phyloP scores from a whole-genome alignment of 2,888 invertebrate genomes.

The Dynastes tityus region DNA sequence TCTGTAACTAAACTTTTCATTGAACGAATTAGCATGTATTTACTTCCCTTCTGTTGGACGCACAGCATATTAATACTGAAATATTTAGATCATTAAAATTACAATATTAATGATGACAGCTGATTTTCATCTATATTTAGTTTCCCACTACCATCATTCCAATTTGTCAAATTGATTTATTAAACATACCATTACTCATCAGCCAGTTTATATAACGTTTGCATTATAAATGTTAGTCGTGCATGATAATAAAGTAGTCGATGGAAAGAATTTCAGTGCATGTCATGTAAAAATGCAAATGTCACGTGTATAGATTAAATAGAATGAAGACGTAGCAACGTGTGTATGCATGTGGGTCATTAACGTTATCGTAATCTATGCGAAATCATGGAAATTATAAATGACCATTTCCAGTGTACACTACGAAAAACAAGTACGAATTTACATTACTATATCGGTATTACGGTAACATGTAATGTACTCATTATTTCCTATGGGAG shows the following conservation, averaged over 20 bases:
- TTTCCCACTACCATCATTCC: background rate
- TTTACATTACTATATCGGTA: background rate
- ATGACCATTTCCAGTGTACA: slow-evolving; percentile 15
- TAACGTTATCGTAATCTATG: slow-evolving; percentile 31
- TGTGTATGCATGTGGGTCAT: slow-evolving; percentile 25
- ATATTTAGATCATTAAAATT: background rate
- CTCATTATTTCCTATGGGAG: too few species aligned
- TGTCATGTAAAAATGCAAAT: slow-evolving; percentile 24
- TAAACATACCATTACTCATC: background rate
- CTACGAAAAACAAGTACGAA: background rate
- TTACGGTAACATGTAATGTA: background rate
- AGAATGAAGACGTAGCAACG: slow-evolving; percentile 30
- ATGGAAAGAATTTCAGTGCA: background rate
- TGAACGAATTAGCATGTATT: too few species aligned
- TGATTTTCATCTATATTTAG: background rate
- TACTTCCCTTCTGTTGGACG: too few species aligned
- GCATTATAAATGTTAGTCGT: slow-evolving; percentile 18
- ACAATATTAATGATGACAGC: background rate
- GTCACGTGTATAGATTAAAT: slow-evolving; percentile 14
- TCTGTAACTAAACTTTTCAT: too few species aligned
- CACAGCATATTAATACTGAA: too few species aligned
- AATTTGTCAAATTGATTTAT: slow-evolving; percentile 22
- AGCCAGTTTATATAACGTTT: background rate
- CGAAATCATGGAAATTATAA: slow-evolving; percentile 22
- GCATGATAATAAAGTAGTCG: background rate